Evolutionary conservation across 2,113 vertebrate genomes (phyloP).

Genomic region (Hippocampus guttulatus): DNA sequence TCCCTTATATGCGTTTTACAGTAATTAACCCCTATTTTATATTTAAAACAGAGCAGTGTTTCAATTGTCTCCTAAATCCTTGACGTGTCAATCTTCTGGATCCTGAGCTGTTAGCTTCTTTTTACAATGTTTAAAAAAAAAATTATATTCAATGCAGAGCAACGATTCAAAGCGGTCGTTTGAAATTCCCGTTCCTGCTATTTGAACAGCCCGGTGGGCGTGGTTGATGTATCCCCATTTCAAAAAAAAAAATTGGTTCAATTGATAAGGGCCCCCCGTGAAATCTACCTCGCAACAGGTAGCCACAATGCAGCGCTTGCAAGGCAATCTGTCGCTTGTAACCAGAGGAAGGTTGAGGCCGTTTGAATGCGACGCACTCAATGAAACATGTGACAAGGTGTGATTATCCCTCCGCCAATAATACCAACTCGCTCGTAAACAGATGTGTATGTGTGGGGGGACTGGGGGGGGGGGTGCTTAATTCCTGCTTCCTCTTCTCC

Average conservation of each 20-base stretch:
- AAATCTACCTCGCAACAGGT: not conserved
- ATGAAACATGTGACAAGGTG: slow-evolving; percentile 69
- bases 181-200: not conserved
- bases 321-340: slow-evolving; percentile 56
- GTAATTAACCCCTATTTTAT: not conserved
- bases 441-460: slow-evolving; percentile 46
- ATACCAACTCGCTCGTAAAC: slow-evolving; percentile 62
- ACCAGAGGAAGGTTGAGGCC: slow-evolving; percentile 40
- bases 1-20: no score
- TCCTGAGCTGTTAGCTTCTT: no score
- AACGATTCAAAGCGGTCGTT: not conserved
- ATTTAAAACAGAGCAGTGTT: slow-evolving; percentile 5
- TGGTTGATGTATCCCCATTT: not conserved
- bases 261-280: not conserved
- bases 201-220: not conserved
- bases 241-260: not conserved
- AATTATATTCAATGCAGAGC: no score
- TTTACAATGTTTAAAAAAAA: no score
- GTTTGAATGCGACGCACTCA: slow-evolving; percentile 34
- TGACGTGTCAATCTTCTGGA: no score
- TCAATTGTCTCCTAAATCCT: no score
- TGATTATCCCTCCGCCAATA: slow-evolving; percentile 59
- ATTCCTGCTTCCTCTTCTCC: slow-evolving; percentile 16
- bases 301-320: not conserved
- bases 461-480: no score